Evolutionary conservation across 30 jellyfish, hydroid and myxozoan species (phyloP), one percentile per base, ranked within the genome.

Genomic region (Euphysa ruthae): DNA sequence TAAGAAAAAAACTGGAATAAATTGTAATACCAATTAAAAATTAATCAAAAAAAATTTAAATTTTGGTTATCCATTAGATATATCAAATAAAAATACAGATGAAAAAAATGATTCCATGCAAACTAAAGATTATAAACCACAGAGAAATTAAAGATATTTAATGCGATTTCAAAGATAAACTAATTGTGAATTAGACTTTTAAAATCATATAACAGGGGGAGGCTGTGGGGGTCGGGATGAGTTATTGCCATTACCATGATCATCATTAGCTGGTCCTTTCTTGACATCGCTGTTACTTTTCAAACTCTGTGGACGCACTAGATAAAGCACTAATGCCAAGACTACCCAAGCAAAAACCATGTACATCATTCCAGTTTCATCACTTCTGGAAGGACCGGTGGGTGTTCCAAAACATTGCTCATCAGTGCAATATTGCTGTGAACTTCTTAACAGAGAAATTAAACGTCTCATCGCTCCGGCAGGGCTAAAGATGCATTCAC

Each of bases 351-450:
- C 96, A 78, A 85, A 64, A 77, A 74, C 79, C 83, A 85, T 62
- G 81, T 77, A 35, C 6, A 68, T 78, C 81, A 77, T 58, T 5
- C 93, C 96, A 28, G 85, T 73, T 12, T 63, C 91, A 35, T 68
- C 82, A 69, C 33, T 77, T 12, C 83, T 24, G 0, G 71, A 55
- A 34, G 88, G 93, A 23, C 82, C 68, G 32, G 82, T 74, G 14
- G 96, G 93, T 5, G 91, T 82, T 13, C 78, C 69, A 35, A 75
- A 71, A 32, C 97, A 88, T 68, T 88, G 92, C 27, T 74, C 87
- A 57, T 88, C 97, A 33, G 94, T 88, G 58, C 97, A 88, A 61
- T 88, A 88, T 58, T 88, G 79, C 63, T 88, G 97, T 20, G 97
- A 88, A 29, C 80, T 73, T 43, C 93, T 58, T 32, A 88, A 83